These are phyloP conservation scores for Stegana nigrithorax DNA, from an alignment of 2,888 invertebrate genomes.

Conservation along the genomic window DNA sequence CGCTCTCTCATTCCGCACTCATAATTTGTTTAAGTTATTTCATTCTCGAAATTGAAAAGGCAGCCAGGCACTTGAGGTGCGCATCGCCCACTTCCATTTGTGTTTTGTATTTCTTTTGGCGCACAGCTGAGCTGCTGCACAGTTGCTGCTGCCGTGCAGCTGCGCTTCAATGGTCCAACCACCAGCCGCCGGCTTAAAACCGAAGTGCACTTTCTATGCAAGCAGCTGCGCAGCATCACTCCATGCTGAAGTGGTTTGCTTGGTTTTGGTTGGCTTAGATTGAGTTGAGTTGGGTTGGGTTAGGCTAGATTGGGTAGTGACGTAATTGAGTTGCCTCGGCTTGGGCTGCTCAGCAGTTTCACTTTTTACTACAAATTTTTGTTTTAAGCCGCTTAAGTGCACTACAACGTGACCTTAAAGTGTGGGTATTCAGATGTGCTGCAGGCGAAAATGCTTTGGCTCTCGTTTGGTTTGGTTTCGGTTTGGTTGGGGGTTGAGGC, in stretches of 20 bases:
- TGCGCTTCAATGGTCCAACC: background rate
- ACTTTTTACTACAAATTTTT: background rate
- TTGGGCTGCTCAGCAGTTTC: background rate
- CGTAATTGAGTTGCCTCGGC: too few relatives aligned
- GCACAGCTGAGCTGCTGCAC: background rate
- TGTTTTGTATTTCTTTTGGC: background rate
- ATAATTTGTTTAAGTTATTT: slow-evolving; percentile 8
- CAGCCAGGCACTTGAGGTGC: background rate
- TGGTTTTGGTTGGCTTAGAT: background rate
- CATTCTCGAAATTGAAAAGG: slow-evolving; percentile 11
- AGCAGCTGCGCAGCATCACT: background rate
- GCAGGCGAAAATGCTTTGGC: too few relatives aligned
- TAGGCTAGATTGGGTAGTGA: too few relatives aligned
- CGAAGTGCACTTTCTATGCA: slow-evolving; percentile 2
- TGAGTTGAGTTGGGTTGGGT: background rate
- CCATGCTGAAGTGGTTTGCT: background rate
- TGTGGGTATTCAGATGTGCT: too few relatives aligned
- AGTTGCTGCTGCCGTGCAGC: background rate
- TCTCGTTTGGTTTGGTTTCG: background rate
- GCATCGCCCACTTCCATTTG: too few relatives aligned
- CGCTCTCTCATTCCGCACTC: slow-evolving; percentile 8
- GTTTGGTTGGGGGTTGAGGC: background rate
- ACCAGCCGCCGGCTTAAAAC: background rate
- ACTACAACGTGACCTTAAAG: slow-evolving; percentile 10
- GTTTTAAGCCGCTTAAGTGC: background rate